Percentiles rank a stretch among this genome's conserved stretches.
Evolutionary conservation across 2,113 vertebrate species (phyloP).

Genomic region (Nestor notabilis): DNA sequence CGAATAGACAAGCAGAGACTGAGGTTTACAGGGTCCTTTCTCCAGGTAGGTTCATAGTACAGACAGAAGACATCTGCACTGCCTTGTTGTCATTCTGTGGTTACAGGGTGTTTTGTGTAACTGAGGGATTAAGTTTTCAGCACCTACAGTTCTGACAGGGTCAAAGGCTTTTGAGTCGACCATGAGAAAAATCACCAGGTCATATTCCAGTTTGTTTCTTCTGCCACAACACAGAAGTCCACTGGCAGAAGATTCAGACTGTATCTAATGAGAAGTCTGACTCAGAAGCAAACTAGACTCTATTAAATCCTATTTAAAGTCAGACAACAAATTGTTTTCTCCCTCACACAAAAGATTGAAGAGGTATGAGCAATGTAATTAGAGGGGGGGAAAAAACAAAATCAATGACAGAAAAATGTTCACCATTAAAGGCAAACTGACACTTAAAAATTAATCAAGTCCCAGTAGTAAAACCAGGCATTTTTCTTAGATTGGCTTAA

Average conservation of each 20-base stretch:
- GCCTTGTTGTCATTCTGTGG: not conserved
- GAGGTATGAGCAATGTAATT: not conserved
- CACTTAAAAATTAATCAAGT: not conserved
- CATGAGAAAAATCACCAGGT: not conserved
- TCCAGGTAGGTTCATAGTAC: not conserved
- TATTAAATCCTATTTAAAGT: not conserved
- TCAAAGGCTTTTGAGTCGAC: not conserved
- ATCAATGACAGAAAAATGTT: not conserved
- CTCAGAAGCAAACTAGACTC: not conserved
- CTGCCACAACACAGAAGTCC: not conserved
- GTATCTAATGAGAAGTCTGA: not conserved
- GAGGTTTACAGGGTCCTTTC: not conserved
- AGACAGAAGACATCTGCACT: not conserved
- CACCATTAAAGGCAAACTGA: not conserved
- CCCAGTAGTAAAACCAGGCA: not conserved
- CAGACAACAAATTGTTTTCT: not conserved
- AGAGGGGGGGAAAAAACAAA: not conserved
- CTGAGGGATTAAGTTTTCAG: not conserved
- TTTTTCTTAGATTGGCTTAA: not conserved
- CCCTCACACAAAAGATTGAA: not conserved
- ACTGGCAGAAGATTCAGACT: not conserved
- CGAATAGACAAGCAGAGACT: not conserved
- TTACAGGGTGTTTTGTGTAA: not conserved
- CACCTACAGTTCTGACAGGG: not conserved
- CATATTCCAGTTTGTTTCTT: not conserved